Percentiles rank a stretch among this genome's conserved stretches.
phyloP scores from a whole-genome alignment of 1,140 invertebrate genomes.

The Cotesia typhae region DNA sequence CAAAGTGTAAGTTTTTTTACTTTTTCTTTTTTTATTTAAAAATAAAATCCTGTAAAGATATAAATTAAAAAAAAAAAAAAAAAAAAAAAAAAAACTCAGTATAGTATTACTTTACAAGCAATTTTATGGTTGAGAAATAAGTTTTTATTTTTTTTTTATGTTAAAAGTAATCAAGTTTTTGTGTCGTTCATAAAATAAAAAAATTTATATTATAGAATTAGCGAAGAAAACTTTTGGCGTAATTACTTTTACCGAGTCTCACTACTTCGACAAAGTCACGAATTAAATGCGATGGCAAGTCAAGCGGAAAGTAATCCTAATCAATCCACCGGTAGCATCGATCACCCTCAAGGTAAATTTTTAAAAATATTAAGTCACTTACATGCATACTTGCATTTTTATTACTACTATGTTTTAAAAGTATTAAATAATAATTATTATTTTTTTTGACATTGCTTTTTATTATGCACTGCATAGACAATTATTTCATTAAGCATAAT shows the following conservation, averaged over 20 bases:
- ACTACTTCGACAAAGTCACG: slow-evolving; percentile 95
- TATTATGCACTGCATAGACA: slow-evolving; percentile 11
- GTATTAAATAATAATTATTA: slow-evolving; percentile 6
- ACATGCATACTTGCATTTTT: slow-evolving; percentile 15
- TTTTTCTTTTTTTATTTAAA: neutral
- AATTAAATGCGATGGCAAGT: slow-evolving; percentile 76
- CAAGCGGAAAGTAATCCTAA: slow-evolving; percentile 60
- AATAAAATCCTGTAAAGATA: neutral
- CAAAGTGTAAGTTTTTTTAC: slow-evolving; percentile 81
- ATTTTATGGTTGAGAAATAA: no score
- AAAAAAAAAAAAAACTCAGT: no score
- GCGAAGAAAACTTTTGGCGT: slow-evolving; percentile 98
- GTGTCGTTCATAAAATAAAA: no score
- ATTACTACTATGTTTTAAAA: neutral
- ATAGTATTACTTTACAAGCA: no score
- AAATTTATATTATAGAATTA: slow-evolving; percentile 76
- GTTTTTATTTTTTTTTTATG: no score
- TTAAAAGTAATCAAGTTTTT: no score
- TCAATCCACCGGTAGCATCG: slow-evolving; percentile 59
- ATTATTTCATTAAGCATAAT: neutral
- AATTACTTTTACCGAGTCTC: slow-evolving; percentile 99
- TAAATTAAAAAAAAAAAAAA: no score
- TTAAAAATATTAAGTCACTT: neutral
- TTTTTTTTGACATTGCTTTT: neutral
- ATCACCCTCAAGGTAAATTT: slow-evolving; percentile 62